Evolutionary conservation across 2,797 vertebrate species (phyloP).

Genomic region (Poeciliopsis gracilis): DNA sequence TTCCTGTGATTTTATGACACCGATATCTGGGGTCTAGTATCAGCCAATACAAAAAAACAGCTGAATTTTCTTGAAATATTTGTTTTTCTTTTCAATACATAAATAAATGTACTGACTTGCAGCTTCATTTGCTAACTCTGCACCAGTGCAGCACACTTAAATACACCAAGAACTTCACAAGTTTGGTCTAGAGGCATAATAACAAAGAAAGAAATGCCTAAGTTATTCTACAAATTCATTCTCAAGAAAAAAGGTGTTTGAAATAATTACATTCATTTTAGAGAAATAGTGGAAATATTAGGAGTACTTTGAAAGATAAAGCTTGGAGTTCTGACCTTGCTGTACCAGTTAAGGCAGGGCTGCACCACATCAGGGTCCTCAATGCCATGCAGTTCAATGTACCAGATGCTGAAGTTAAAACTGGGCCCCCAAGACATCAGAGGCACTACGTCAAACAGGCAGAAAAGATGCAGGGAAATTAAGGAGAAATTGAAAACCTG

Average conservation of each 20-base stretch:
- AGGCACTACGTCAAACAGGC: slow-evolving; percentile 83
- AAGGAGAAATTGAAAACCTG: not conserved
- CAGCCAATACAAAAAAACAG: too few species aligned
- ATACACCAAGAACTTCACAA: too few species aligned
- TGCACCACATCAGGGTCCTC: slow-evolving; percentile 98
- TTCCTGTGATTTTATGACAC: not conserved
- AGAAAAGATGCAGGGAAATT: not conserved
- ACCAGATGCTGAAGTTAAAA: slow-evolving; percentile 99
- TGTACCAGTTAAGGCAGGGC: slow-evolving; percentile 99
- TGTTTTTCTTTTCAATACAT: too few species aligned
- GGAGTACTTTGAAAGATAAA: not conserved
- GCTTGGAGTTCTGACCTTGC: slow-evolving; percentile 87
- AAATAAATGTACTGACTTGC: too few species aligned
- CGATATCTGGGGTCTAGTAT: too few species aligned
- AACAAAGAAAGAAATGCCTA: too few species aligned
- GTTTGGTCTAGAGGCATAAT: too few species aligned
- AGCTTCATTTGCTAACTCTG: too few species aligned
- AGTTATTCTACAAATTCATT: not conserved
- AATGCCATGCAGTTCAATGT: slow-evolving; percentile 97
- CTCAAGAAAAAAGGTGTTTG: not conserved
- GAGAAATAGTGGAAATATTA: not conserved
- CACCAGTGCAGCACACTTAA: too few species aligned
- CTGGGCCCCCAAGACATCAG: slow-evolving; percentile 99
- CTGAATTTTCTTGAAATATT: too few species aligned
- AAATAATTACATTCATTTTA: not conserved